phyloP scores from a whole-genome alignment of 2,888 invertebrate genomes.

The Tuberolachnus salignus region DNA sequence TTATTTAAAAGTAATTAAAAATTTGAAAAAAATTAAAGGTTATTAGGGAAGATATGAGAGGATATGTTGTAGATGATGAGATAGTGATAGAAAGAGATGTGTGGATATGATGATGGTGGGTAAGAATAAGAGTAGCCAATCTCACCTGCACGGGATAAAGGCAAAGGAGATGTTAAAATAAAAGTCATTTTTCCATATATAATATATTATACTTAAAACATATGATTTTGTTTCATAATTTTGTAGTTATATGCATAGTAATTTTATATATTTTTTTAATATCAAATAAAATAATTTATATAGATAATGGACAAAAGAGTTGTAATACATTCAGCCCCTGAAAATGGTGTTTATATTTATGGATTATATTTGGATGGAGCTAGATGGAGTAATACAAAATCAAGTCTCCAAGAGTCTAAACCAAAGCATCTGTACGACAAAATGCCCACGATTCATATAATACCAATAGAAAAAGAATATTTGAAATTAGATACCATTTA shows the following conservation, averaged over 20 bases:
- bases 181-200: too few relatives aligned
- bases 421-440: conserved; percentile 80
- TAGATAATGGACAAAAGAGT: conserved; percentile 49
- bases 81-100: too few relatives aligned
- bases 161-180: too few relatives aligned
- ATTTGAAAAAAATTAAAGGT: too few relatives aligned
- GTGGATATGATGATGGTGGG: too few relatives aligned
- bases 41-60: too few relatives aligned
- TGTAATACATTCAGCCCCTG: conserved; percentile 61
- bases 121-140: too few relatives aligned
- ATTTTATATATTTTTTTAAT: not conserved
- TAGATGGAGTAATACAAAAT: conserved; percentile 75
- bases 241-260: not conserved
- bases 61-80: too few relatives aligned
- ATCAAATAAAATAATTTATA: not conserved
- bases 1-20: too few relatives aligned
- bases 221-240: not conserved
- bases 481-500: conserved; percentile 69
- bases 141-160: too few relatives aligned
- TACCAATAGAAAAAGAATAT: conserved; percentile 67
- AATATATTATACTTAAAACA: too few relatives aligned
- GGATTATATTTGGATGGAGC: conserved; percentile 86
- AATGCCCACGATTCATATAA: conserved; percentile 80
- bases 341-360: conserved; percentile 73
- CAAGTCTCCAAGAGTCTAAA: conserved; percentile 69